Percentiles rank a stretch among this genome's conserved stretches.
phyloP scores from a whole-genome alignment of 2,113 vertebrate genomes.

The Catharus fuscescens region DNA sequence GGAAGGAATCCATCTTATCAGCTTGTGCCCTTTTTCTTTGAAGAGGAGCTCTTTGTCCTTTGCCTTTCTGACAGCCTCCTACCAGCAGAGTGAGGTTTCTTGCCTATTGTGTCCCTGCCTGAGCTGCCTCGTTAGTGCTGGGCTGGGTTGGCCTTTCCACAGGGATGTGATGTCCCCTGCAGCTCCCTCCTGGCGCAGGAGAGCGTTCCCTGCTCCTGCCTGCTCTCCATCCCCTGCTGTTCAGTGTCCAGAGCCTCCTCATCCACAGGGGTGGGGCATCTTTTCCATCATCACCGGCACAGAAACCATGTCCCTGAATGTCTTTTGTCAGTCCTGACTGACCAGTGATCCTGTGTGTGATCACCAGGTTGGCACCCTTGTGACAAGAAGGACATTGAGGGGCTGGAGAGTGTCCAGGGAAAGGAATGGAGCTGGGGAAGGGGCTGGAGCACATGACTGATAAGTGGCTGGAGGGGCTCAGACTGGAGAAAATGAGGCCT shows the following conservation, averaged over 20 bases:
- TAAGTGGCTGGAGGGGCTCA: rapidly evolving
- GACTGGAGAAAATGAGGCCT: neutral
- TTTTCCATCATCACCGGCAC: rapidly evolving
- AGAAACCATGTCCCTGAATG: rapidly evolving
- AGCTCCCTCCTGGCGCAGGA: neutral
- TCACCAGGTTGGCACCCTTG: no score
- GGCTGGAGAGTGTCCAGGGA: neutral
- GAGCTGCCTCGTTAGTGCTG: neutral
- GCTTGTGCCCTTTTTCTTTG: conserved; percentile 33
- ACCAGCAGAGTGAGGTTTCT: rapidly evolving
- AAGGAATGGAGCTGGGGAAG: neutral
- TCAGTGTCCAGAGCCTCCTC: neutral
- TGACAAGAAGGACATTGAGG: neutral
- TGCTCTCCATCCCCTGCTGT: rapidly evolving
- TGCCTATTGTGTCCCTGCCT: neutral
- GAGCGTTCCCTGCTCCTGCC: neutral
- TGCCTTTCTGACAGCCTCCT: neutral
- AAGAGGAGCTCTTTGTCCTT: conserved; percentile 29
- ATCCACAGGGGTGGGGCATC: neutral
- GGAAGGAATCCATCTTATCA: conserved; percentile 51
- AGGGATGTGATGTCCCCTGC: neutral
- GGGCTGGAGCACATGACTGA: neutral
- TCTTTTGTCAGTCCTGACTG: neutral
- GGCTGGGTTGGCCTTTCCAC: neutral
- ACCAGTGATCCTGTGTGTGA: rapidly evolving